Evolutionary conservation across 1,140 invertebrate species (phyloP), one percentile per base, ranked within the genome.

Genomic region (Brachionus calyciflorus): DNA sequence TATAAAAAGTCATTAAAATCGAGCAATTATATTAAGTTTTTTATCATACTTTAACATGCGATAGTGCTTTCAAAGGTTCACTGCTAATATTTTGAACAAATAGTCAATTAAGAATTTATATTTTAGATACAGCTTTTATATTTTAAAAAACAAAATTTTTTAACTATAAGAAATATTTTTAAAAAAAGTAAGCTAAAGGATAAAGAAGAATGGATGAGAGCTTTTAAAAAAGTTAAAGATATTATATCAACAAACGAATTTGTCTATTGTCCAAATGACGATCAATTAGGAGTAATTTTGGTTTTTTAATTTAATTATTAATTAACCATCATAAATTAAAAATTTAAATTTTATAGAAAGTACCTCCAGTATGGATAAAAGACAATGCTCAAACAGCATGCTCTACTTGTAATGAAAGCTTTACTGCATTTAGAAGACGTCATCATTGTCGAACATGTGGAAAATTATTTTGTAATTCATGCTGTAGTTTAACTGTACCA

Each of bases 361-460:
- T 51, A 19, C 69, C 69, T 51, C 69, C 69, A 24, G 21, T 73
- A n/a, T 73, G 69, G 69, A 24, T 73, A 46, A 73, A 73, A 73
- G 69, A 73, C 26, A 73, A 37, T 55, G 69, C 30, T 9, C 69
- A 55, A 19, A 37, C 69, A 24, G 40, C n/a, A 21, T 73, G 69
- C 26, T 73, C 69, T 9, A 46, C 30, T 24, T 73, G 69, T 33
- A 33, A 24, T 14, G 69, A 73, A 40, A 40, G 3, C 3, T 73
- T 73, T 55, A 73, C 24, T 12, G 28, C 69, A 17, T 73, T 73
- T 28, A 73, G 40, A 21, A 19, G 69, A 12, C 44, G 69, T 6
- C 69, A 73, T 49, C 69, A 73, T 55, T 73, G 69, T 30, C 44
- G 69, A 26, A 73, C 69, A 17, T 73, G 69, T 73, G 69, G 69